Conservation (phyloP, 2,113 vertebrate genomes). For the Emberiza fucata region DNA sequence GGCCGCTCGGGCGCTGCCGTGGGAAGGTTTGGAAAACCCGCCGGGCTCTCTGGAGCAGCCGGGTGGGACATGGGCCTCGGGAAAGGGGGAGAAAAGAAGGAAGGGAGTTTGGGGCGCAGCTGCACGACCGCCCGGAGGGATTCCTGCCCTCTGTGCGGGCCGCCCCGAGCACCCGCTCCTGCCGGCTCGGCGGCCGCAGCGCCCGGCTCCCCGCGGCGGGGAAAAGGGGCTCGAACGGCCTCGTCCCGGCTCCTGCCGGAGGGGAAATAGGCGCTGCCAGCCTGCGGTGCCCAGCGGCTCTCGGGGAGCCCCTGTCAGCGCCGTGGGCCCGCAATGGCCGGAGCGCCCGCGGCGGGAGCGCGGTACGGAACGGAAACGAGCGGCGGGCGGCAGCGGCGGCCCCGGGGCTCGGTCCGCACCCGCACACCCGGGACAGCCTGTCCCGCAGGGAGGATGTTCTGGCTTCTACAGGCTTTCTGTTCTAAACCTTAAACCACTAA, state of each 20-base stretch:
- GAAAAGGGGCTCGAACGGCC: not conserved
- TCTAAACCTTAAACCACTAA: not conserved
- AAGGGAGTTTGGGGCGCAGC: not conserved
- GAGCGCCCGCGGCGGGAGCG: not conserved
- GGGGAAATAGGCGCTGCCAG: fast-evolving
- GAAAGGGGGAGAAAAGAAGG: not conserved
- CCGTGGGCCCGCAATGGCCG: not conserved
- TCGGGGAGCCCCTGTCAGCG: not conserved
- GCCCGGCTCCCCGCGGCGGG: not conserved
- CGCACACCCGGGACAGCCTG: not conserved
- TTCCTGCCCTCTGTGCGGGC: not conserved
- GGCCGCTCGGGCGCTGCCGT: not conserved
- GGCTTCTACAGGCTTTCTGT: not conserved
- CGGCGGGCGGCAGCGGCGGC: not conserved
- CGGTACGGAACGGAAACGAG: not conserved
- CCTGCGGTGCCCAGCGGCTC: not conserved
- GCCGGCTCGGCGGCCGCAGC: not conserved
- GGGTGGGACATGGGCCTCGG: not conserved
- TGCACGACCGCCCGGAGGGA: not conserved
- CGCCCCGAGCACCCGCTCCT: not conserved
- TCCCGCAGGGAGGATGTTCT: not conserved
- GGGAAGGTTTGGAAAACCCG: not conserved
- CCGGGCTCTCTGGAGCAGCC: not conserved
- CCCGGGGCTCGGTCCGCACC: not conserved
- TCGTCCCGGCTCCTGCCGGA: not conserved